A percentile compares a stretch with the other conserved stretches of the same genome.
These are phyloP conservation scores for Drosophila cognata DNA, from an alignment of 2,888 invertebrate species.

Conservation along the genomic window DNA sequence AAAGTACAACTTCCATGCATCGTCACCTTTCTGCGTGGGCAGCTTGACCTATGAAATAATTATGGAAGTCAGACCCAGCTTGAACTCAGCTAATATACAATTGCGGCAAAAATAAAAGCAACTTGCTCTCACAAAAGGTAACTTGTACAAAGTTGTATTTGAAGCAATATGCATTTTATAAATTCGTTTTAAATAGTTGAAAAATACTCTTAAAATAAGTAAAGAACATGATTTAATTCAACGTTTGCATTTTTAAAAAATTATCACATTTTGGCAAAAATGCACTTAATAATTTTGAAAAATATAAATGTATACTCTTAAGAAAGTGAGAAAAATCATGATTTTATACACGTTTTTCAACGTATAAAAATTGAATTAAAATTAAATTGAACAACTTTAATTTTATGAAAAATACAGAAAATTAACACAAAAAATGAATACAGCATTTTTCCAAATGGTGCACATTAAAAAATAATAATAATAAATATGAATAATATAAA, in stretches of 20 bases:
- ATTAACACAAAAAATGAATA: background rate
- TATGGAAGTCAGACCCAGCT: no score
- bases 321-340: background rate
- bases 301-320: background rate
- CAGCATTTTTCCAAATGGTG: background rate
- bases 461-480: background rate
- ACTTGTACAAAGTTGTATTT: background rate
- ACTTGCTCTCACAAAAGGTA: background rate
- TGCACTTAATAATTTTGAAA: no score
- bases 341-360: background rate
- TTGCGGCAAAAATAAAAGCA: background rate
- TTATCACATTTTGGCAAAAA: no score
- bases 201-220: background rate
- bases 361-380: background rate
- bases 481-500: background rate
- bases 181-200: background rate
- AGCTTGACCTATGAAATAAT: constrained; percentile 86
- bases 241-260: background rate
- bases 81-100: background rate
- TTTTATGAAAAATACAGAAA: background rate
- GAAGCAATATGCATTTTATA: background rate
- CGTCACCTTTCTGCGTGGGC: constrained; percentile 97
- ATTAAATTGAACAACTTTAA: background rate
- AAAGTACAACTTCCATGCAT: constrained; percentile 99
- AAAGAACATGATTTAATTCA: no score